Evolutionary conservation across 2,797 vertebrate species (phyloP), one percentile per base, ranked within the genome.

Genomic region (Catamblyrhynchus diadema): DNA sequence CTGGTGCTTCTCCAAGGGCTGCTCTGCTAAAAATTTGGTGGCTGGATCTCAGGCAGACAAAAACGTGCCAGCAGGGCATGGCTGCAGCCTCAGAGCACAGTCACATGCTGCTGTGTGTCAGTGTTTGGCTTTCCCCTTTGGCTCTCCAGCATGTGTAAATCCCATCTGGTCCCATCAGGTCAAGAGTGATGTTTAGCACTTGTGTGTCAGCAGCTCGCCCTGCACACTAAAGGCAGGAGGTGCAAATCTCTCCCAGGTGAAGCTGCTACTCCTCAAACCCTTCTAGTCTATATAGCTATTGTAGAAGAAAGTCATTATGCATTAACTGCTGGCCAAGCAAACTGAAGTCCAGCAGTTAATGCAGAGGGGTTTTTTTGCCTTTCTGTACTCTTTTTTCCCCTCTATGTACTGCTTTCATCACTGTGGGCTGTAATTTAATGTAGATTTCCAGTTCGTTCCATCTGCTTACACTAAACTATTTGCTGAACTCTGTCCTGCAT

Each of bases 321-420:
- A 42, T 42, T 42, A 42, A 19, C 42, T 42, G 18, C 42, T 19
- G 41, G 42, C 19, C 42, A 9, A 22, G 28, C 3, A 56, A 69
- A 22, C 11, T 70, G 20, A 77, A 81, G 37, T 33, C 30, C 57
- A 50, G 6, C 6, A 57, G 12, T 32, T 60, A 70, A 53, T 14
- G 24, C 6, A 47, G 17, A 28, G 14, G 21, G 0, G 0, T 0
- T 44, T 5, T 5, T 16, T 50, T 61, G 13, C 28, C 28, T 41
- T 61, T 30, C 9, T 16, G 4, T 22, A 41, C 59, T 60, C 35
- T 60, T 28, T 60, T 60, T 39, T n/a, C n/a, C 35, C 57, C 25
- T 60, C 25, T 28, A 39, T 28, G 8, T 60, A 21, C 57, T 60
- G 50, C 44, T 37, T 62, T 45, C 27, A 24, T 45, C 62, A 47